Conservation (phyloP, 1,140 invertebrate species). For the Polyergus mexicanus region DNA sequence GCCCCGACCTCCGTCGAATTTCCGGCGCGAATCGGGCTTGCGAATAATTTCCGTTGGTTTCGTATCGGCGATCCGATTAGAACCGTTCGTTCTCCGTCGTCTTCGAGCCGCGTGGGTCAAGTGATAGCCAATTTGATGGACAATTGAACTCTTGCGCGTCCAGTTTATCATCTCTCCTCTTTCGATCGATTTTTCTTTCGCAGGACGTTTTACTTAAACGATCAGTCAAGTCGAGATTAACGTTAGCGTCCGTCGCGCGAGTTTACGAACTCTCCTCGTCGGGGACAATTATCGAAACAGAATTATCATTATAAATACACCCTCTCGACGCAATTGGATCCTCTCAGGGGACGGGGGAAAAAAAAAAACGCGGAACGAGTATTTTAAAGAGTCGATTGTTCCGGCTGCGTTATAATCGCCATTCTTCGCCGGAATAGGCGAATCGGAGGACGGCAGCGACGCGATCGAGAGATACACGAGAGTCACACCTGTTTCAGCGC, state of each 20-base stretch:
- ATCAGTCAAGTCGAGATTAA: background rate
- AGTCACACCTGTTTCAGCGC: conserved; percentile 69
- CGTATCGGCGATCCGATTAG: conserved; percentile 2
- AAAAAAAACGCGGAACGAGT: background rate
- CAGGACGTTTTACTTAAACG: background rate
- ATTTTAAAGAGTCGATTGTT: conserved; percentile 37
- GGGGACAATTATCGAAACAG: too few species aligned
- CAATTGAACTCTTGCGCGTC: background rate
- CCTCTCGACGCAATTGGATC: conserved; percentile 7
- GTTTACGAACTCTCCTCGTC: too few species aligned
- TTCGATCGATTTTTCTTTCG: too few species aligned
- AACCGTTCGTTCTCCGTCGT: background rate
- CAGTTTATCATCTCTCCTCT: background rate
- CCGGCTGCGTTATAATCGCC: conserved; percentile 1
- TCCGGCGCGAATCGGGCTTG: conserved; percentile 60
- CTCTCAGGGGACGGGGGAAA: background rate
- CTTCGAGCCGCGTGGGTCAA: background rate
- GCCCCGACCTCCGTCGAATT: conserved; percentile 9
- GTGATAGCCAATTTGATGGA: background rate
- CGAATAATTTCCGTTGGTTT: conserved; percentile 60
- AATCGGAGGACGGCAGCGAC: background rate
- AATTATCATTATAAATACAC: too few species aligned
- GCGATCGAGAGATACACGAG: conserved; percentile 44
- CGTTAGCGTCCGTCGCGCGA: background rate
- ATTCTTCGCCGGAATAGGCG: conserved; percentile 11